Base-by-base conservation (phyloP, 2,888 invertebrate genomes). In the Polydrusus tereticollis region DNA sequence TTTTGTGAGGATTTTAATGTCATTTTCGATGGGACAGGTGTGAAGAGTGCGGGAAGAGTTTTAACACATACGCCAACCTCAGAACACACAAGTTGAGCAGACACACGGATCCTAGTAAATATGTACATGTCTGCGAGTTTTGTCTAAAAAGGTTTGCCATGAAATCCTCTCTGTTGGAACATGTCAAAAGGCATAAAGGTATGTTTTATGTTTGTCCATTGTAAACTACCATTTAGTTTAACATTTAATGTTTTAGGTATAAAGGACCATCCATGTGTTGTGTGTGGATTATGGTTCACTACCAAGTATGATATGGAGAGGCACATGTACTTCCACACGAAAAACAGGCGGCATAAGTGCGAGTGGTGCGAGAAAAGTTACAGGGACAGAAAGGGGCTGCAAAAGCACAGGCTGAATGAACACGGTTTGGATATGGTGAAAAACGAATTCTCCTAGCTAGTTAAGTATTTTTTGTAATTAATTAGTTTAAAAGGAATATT, bases 361-460 rank as follows among this genome's bases (percentile, higher is more conserved):
- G 82, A 86, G n/a, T 86, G 88, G 76, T 89, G 89, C 77, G 85
- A 85, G 1, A 45, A 6, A 2, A 45, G 20, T 20, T 45, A 18
- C 20, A 45, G 45, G 12, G 45, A 45, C 45, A 45, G 45, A 20
- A 45, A 45, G 20, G 7, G 18, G 12, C 7, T 45, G 20, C 2
- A 10, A 5, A 1, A 10, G 7, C 45, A 45, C 20, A 45, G 18
- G 45, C 20, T 2, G 0, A 45, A 7, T 1, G 1, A 10, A 1
- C 45, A 45, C 12, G 20, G 18, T 20, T 7, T 41, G 41, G 16
- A 4, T 2, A 36, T 36, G 1, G 6, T n/a, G n/a, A n/a, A 38
- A 12, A n/a, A 38, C n/a, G n/a, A n/a, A n/a, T n/a, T n/a, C n/a
- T n/a, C n/a, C n/a, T n/a, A n/a, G n/a, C n/a, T n/a, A n/a, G n/a